phyloP scores from a whole-genome alignment of 2,888 invertebrate genomes.

The Oscheius myriophilus region DNA sequence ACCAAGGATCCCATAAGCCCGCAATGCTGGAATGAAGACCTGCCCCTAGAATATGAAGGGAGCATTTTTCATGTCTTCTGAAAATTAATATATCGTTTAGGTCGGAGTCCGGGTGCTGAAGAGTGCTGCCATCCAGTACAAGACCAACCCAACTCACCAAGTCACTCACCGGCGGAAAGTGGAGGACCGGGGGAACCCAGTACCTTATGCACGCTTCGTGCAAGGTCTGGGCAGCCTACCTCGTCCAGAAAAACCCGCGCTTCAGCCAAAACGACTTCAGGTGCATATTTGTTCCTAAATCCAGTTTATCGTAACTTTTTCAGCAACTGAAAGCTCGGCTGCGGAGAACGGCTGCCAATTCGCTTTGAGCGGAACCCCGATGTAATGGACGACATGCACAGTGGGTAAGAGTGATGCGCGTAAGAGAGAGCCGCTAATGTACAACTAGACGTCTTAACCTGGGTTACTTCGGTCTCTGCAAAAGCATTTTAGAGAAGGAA shows the following conservation, averaged over 20 bases:
- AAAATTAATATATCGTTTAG: background rate
- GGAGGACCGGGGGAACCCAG: conserved; percentile 23
- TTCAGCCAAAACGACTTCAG: background rate
- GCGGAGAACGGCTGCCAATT: conserved; percentile 27
- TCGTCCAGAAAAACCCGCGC: background rate
- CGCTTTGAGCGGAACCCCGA: conserved; percentile 33
- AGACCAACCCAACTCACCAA: background rate
- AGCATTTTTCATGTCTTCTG: background rate
- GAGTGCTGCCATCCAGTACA: conserved; percentile 22
- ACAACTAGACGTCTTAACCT: too few relatives aligned
- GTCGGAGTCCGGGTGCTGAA: conserved; percentile 36
- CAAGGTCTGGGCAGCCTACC: conserved; percentile 13
- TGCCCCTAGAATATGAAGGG: conserved; percentile 32
- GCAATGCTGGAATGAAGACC: conserved; percentile 31
- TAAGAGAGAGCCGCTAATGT: too few relatives aligned
- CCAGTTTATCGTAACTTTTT: too few relatives aligned
- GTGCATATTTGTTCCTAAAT: background rate
- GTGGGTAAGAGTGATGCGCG: conserved; percentile 30
- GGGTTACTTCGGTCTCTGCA: too few relatives aligned
- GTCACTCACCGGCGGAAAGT: conserved; percentile 23
- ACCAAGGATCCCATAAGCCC: conserved; percentile 27
- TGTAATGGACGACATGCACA: conserved; percentile 30
- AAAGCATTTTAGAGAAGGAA: too few relatives aligned
- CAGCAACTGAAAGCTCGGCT: conserved; percentile 28
- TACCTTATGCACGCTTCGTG: conserved; percentile 6